phyloP scores from a whole-genome alignment of 2,113 vertebrate species.

The Sakesphorus luctuosus region DNA sequence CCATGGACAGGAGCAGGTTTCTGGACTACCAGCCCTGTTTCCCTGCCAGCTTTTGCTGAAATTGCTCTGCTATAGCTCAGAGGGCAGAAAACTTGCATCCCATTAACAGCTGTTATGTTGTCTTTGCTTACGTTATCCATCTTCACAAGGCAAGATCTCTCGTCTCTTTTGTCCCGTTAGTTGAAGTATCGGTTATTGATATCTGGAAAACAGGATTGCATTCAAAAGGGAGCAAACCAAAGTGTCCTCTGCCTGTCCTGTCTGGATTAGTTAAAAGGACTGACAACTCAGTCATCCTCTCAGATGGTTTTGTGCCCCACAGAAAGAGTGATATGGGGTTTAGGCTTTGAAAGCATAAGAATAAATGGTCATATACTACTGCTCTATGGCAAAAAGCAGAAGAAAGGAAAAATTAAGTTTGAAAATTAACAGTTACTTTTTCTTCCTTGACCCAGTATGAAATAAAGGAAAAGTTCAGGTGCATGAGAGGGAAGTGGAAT shows the following conservation, averaged over 20 bases:
- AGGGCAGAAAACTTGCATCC: not conserved
- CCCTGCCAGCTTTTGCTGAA: not conserved
- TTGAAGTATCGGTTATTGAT: not conserved
- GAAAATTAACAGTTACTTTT: not conserved
- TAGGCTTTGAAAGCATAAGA: not conserved
- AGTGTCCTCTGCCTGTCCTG: not conserved
- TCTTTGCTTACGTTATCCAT: not conserved
- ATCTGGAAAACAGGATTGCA: not conserved
- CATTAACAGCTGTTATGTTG: not conserved
- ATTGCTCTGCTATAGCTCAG: rapidly evolving
- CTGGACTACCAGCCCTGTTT: not conserved
- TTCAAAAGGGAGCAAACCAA: not conserved
- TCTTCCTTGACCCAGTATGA: not conserved
- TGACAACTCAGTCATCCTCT: not conserved
- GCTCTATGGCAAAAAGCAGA: not conserved
- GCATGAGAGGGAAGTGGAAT: not conserved
- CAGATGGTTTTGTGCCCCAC: not conserved
- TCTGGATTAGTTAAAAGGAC: not conserved
- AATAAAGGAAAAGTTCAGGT: not conserved
- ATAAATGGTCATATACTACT: not conserved
- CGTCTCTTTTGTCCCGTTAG: not conserved
- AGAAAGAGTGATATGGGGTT: not conserved
- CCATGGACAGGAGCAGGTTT: not conserved
- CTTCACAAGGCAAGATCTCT: not conserved
- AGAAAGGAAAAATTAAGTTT: not conserved